Conservation (phyloP, 2,113 vertebrate species). For the Otus sunia region DNA sequence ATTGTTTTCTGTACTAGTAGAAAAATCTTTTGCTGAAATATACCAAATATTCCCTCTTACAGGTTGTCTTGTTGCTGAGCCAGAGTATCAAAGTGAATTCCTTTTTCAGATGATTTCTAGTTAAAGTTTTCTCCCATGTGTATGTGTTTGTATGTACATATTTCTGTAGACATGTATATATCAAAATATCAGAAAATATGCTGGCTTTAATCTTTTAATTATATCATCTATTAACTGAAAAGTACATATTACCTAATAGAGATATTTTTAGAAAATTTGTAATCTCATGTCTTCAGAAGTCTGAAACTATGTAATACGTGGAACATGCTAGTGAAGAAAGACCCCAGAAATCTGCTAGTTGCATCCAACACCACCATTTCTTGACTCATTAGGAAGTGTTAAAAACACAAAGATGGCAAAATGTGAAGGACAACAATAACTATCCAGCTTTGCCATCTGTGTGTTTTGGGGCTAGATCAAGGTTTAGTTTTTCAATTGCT, state of each 20-base stretch:
- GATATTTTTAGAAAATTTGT: background rate
- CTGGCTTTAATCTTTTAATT: background rate
- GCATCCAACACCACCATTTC: background rate
- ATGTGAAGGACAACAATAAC: background rate
- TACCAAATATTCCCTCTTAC: background rate
- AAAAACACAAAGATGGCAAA: constrained; percentile 20
- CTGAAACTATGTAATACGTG: background rate
- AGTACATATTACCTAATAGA: background rate
- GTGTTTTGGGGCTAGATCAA: constrained; percentile 12
- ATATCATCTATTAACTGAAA: background rate
- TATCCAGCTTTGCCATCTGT: background rate
- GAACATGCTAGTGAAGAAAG: background rate
- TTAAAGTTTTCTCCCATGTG: background rate
- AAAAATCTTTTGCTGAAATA: background rate
- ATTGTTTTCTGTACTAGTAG: background rate
- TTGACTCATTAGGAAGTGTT: background rate
- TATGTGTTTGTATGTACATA: background rate
- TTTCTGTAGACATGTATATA: background rate
- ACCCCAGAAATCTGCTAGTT: background rate
- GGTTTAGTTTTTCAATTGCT: constrained; percentile 1
- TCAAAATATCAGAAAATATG: background rate
- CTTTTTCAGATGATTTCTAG: background rate
- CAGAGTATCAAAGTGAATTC: background rate
- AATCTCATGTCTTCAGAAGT: background rate
- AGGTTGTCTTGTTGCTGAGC: background rate